Base-by-base conservation (phyloP, 2,888 invertebrate species). In the Invenusta paracnida region DNA sequence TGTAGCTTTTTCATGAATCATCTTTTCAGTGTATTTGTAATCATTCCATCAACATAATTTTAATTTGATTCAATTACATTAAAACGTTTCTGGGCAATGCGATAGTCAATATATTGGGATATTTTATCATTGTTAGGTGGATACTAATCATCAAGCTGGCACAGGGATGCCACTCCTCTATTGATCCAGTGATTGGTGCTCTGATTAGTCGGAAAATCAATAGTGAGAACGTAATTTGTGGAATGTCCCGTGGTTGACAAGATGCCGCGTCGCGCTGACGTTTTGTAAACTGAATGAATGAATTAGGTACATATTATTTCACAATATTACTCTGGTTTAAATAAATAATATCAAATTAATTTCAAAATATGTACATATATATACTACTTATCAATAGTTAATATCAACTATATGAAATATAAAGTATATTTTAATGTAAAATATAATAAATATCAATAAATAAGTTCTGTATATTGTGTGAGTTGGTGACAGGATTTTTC, bases 241-340 rank as follows among this genome's bases (percentile, higher is more conserved):
- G 91, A 91, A 86, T 91, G 91, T 27, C 91, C 91, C 2, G 91
- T 91, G 27, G 91, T 91, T 67, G 90, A 91, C 79, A 91, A 87
- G 1, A 89, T 89, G 28, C 91, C 91, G 82, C 90, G 88, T 79
- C 91, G 88, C 28, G 90, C 90, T 83, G 89, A 89, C 2, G 91
- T 91, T 88, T 91, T 91, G 89, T 90, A 90, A 5, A 90, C 90
- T 84, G 66, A 86, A 85, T 48, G 1, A 83, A 48, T 11, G 48
- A 48, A 48, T n/a, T n/a, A n/a, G n/a, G n/a, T n/a, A n/a, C n/a
- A n/a, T n/a, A n/a, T n/a, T n/a, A n/a, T n/a, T n/a, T n/a, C n/a
- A n/a, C n/a, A n/a, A n/a, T n/a, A n/a, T n/a, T n/a, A n/a, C n/a
- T n/a, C n/a, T n/a, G n/a, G n/a, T n/a, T n/a, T n/a, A n/a, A n/a